Evolutionary conservation across 2,797 vertebrate species (phyloP).

Genomic region (Choloepus didactylus): DNA sequence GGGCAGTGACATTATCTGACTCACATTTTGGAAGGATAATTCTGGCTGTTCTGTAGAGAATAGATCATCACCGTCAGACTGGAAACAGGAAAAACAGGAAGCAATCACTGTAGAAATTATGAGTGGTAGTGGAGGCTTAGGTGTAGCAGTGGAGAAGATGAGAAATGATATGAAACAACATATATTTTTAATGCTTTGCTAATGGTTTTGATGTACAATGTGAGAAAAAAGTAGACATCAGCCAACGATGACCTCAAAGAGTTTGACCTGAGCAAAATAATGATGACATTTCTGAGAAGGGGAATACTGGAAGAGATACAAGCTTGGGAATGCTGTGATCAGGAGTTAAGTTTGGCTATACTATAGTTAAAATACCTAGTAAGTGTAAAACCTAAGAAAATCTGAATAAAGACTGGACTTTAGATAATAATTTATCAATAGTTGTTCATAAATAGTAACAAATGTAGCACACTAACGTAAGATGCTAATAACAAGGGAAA

Average conservation of each 20-base stretch:
- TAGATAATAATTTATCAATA: background rate
- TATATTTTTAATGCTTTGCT: too few relatives aligned
- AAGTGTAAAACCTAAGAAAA: too few relatives aligned
- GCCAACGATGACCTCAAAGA: background rate
- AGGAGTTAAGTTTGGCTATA: too few relatives aligned
- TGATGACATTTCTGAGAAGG: background rate
- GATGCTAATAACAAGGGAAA: background rate
- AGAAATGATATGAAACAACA: accelerated
- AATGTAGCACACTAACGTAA: background rate
- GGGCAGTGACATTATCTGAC: background rate
- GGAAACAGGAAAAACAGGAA: background rate
- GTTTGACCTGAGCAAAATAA: background rate
- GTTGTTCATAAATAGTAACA: background rate
- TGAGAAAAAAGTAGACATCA: background rate
- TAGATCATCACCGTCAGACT: background rate
- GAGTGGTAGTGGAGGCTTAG: accelerated
- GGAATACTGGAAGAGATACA: too few relatives aligned
- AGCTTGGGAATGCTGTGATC: too few relatives aligned
- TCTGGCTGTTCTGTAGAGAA: background rate
- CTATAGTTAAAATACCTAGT: too few relatives aligned
- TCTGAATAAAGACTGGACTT: background rate
- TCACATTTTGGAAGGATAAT: background rate
- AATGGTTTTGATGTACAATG: background rate
- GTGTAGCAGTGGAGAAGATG: too few relatives aligned
- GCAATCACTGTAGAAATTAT: background rate